Conservation (phyloP, 2,797 vertebrate species). For the Phataginus tetradactyla region DNA sequence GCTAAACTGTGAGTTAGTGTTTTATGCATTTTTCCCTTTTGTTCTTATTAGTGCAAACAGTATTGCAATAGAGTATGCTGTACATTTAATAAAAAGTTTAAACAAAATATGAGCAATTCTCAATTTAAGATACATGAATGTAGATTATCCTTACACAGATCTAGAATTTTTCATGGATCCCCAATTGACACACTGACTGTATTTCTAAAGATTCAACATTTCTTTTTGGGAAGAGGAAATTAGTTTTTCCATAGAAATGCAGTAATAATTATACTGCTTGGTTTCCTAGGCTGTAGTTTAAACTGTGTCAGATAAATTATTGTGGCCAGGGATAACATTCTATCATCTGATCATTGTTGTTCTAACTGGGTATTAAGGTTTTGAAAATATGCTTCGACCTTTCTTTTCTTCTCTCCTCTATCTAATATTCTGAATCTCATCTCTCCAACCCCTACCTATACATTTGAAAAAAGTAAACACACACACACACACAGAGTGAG, state of each 20-base stretch:
- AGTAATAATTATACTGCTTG: background rate
- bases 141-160: background rate
- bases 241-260: background rate
- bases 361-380: background rate
- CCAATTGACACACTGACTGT: background rate
- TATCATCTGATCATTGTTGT: background rate
- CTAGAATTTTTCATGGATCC: background rate
- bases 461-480: background rate
- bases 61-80: background rate
- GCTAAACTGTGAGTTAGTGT: background rate
- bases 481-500: background rate
- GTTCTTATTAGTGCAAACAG: background rate
- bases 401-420: background rate
- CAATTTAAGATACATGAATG: background rate
- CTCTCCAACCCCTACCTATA: accelerated
- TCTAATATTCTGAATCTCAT: background rate
- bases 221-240: background rate
- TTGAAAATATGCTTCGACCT: background rate
- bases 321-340: background rate
- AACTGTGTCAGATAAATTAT: background rate
- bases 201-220: background rate
- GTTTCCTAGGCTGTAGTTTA: background rate
- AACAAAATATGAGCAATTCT: background rate
- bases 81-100: background rate
- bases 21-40: background rate